These are phyloP conservation scores for Tapera naevia DNA, from an alignment of 2,797 vertebrate genomes.

Conservation along the genomic window DNA sequence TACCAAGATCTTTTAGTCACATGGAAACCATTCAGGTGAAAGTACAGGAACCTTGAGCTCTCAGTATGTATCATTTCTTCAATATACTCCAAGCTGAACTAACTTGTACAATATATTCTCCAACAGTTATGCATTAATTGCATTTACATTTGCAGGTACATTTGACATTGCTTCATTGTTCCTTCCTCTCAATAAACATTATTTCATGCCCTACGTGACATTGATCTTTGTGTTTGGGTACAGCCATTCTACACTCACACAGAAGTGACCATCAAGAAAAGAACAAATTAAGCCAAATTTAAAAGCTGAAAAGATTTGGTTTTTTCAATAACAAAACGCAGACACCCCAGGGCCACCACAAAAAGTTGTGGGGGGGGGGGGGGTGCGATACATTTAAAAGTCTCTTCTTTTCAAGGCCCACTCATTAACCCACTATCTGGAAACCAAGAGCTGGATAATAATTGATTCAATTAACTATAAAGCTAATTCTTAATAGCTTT, in stretches of 20 bases:
- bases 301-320: not conserved
- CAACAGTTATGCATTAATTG: not conserved
- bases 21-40: not conserved
- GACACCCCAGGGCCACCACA: not conserved
- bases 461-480: not conserved
- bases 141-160: not conserved
- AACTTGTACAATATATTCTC: not conserved
- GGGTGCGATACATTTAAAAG: not conserved
- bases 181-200: constrained; percentile 43
- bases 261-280: not conserved
- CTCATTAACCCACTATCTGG: not conserved
- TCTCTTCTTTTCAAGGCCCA: not conserved
- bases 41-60: not conserved
- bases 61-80: not conserved
- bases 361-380: not conserved
- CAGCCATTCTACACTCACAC: not conserved
- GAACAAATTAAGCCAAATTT: not conserved
- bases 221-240: not conserved
- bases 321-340: not conserved
- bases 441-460: not conserved
- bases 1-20: not conserved
- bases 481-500: not conserved
- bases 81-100: not conserved
- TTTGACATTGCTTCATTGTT: not conserved
- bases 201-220: not conserved